phyloP scores from a whole-genome alignment of 1,140 invertebrate genomes.

The Drosophila sproati region DNA sequence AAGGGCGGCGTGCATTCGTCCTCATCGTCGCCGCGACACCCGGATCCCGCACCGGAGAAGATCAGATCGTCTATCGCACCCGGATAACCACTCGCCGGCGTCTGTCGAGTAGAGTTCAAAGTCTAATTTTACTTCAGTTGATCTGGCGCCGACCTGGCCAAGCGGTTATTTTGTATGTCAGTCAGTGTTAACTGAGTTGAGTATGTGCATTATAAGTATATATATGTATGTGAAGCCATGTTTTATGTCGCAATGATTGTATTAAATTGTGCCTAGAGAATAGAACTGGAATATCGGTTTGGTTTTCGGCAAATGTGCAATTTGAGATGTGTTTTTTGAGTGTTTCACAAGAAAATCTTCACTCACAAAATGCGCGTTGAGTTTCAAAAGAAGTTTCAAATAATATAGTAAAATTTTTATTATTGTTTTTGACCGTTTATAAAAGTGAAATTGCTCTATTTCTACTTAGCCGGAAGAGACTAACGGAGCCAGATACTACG shows the following conservation, averaged over 20 bases:
- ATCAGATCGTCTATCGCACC: constrained; percentile 93
- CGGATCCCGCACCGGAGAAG: constrained; percentile 94
- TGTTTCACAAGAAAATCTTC: too few relatives aligned
- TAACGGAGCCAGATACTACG: too few relatives aligned
- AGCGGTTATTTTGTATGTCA: constrained; percentile 61
- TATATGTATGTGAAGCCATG: not conserved
- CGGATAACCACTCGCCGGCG: constrained; percentile 92
- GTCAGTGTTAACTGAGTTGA: constrained; percentile 57
- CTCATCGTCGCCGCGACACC: constrained; percentile 94
- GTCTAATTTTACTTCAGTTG: constrained; percentile 81
- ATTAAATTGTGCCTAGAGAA: too few relatives aligned
- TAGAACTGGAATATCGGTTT: too few relatives aligned
- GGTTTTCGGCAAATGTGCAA: too few relatives aligned
- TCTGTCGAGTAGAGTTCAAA: constrained; percentile 86
- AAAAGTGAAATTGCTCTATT: too few relatives aligned
- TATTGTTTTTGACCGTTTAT: too few relatives aligned
- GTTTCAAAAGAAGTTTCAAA: too few relatives aligned
- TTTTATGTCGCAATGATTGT: not conserved
- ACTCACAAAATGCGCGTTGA: too few relatives aligned
- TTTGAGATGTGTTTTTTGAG: too few relatives aligned
- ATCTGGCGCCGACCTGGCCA: constrained; percentile 65
- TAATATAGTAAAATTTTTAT: too few relatives aligned
- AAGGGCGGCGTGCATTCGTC: constrained; percentile 93
- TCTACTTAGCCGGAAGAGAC: too few relatives aligned
- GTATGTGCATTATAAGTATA: constrained; percentile 47